A percentile compares a stretch with the other conserved stretches of the same genome.
Conservation (phyloP, 2,888 invertebrate genomes). For the Caenorhabditis sp. region DNA sequence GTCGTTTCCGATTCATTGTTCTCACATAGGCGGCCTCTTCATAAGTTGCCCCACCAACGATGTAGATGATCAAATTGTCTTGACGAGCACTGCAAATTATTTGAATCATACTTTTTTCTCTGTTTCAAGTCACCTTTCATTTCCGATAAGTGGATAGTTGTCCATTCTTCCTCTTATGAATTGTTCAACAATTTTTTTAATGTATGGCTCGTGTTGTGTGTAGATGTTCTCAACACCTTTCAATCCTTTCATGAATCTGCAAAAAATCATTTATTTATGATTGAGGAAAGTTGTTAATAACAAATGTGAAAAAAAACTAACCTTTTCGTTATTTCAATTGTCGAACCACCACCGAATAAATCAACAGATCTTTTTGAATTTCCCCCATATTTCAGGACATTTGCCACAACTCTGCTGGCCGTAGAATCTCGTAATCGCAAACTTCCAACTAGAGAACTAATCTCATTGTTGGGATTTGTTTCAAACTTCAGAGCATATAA, state of each 20-base stretch:
- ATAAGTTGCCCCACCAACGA: constrained; percentile 91
- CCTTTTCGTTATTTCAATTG: constrained; percentile 89
- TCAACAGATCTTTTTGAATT: constrained; percentile 82
- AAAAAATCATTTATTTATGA: constrained; percentile 12
- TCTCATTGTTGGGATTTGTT: constrained; percentile 86
- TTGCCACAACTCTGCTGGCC: constrained; percentile 37
- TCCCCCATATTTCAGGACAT: constrained; percentile 76
- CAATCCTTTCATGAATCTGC: constrained; percentile 72
- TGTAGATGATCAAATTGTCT: constrained; percentile 93
- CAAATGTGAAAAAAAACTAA: constrained; percentile 71
- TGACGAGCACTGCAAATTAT: constrained; percentile 75
- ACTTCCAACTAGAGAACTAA: constrained; percentile 79
- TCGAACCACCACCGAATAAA: constrained; percentile 83
- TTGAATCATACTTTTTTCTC: too few relatives aligned
- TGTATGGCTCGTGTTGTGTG: constrained; percentile 93
- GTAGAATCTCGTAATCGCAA: constrained; percentile 74
- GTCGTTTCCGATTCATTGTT: constrained; percentile 40
- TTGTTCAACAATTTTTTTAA: constrained; percentile 83
- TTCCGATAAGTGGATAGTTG: constrained; percentile 55
- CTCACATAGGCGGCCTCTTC: constrained; percentile 51
- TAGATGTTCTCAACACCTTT: constrained; percentile 98
- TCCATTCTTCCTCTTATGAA: constrained; percentile 79
- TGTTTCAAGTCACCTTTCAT: constrained; percentile 11
- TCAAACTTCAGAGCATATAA: constrained; percentile 93
- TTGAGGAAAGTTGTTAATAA: too few relatives aligned